These are phyloP conservation scores for Ladona fulva DNA, from an alignment of 1,140 invertebrate species.

Conservation along the genomic window DNA sequence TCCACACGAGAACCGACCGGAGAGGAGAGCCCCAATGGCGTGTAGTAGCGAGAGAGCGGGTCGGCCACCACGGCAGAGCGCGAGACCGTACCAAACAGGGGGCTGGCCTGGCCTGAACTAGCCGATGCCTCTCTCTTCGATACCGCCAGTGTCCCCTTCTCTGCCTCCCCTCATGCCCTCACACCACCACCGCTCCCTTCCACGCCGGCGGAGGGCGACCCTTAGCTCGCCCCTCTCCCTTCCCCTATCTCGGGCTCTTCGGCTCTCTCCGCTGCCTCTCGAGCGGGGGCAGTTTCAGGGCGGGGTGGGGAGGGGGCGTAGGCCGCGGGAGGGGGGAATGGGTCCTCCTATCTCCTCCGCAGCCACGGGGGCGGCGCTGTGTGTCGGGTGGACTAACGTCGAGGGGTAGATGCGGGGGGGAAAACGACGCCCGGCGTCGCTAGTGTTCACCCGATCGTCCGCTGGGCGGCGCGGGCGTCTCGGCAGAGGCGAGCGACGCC, in stretches of 20 bases:
- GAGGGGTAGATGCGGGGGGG: not conserved
- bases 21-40: not conserved
- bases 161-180: not conserved
- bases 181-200: not conserved
- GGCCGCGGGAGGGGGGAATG: not conserved
- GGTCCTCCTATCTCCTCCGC: not conserved
- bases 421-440: not conserved
- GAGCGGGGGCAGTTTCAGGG: not conserved
- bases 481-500: not conserved
- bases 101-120: conserved; percentile 2
- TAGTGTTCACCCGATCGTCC: not conserved
- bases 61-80: not conserved
- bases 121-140: not conserved
- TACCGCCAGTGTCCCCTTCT: not conserved
- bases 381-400: not conserved
- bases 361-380: not conserved
- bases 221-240: too few relatives aligned
- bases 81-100: not conserved
- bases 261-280: not conserved
- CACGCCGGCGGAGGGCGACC: not conserved
- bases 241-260: too few relatives aligned
- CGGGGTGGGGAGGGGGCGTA: not conserved
- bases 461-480: conserved; percentile 1
- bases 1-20: not conserved
- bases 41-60: not conserved